These are phyloP conservation scores for Morone saxatilis DNA, from an alignment of 2,113 vertebrate genomes.

Conservation along the genomic window DNA sequence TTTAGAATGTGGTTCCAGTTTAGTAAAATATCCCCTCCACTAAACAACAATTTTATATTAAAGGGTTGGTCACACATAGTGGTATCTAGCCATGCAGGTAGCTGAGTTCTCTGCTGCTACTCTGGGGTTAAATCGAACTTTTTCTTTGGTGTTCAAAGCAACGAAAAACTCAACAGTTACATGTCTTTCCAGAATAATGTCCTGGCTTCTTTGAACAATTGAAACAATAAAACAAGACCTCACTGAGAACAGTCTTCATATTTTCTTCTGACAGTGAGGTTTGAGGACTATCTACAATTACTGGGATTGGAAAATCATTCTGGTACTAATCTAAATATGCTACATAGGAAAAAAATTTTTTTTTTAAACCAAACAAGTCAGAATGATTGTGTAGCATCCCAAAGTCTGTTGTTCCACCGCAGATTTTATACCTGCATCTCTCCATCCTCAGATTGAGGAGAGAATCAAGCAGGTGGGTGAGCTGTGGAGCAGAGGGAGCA, in stretches of 20 bases:
- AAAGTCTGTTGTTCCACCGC: too few relatives aligned
- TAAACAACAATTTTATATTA: background rate
- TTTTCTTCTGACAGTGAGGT: background rate
- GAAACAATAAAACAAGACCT: too few relatives aligned
- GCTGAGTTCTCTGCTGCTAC: background rate
- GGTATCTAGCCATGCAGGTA: too few relatives aligned
- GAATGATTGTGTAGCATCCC: too few relatives aligned
- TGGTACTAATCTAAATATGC: background rate
- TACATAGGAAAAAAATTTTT: too few relatives aligned
- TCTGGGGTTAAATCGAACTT: background rate
- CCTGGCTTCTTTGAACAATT: slow-evolving; percentile 8
- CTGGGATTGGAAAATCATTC: background rate
- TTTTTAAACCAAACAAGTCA: too few relatives aligned
- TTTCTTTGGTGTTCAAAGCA: background rate
- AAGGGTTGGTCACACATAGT: background rate
- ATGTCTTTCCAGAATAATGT: background rate
- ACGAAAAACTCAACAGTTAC: background rate
- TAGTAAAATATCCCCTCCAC: background rate
- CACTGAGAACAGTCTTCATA: background rate
- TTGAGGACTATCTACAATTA: background rate
- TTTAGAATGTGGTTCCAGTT: background rate
- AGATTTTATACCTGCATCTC: too few relatives aligned
- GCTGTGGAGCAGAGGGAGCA: too few relatives aligned
- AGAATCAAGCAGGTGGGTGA: too few relatives aligned
- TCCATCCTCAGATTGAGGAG: too few relatives aligned